Base-by-base conservation (phyloP, 2,888 invertebrate species). In the Eilema sororculum region DNA sequence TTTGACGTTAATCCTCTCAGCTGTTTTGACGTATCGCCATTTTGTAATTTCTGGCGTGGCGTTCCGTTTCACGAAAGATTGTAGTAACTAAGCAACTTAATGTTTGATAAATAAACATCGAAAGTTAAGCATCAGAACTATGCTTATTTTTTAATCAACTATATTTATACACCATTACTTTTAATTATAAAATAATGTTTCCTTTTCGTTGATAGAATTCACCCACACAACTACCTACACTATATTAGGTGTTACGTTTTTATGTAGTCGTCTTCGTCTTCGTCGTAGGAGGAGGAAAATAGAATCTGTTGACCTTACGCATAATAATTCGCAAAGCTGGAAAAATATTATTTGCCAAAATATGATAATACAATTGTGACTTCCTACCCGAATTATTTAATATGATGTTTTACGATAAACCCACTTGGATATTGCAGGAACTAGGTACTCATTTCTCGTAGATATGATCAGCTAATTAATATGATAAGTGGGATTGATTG, bases 1-100 rank as follows among this genome's bases (percentile, higher is more conserved):
- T 72, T 85, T 89, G 87, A 89, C 88, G 74, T 86, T 81, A 81
- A 65, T 1, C 52, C 28, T 57, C 76, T 78, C 87, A 86, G 87
- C 86, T 87, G 88, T 78, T 78, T 70, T 79, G 77, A 69, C 76
- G 73, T 75, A 72, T 24, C 79, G 82, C 81, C 81, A 81, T 78
- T 61, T 78, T 72, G 65, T 61, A 1, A 8, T 8, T 52, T 52
- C 2, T 58, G 57, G 73, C 90, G 89, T 58, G 57, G 73, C 90
- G 89, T 87, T 91, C 83, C 90, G 83, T 88, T 89, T 72, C 68
- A 87, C 80, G 77, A 41, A 28, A 22, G 16, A 56, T 16, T 24
- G 2, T 8, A 33, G 20, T 3, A 24, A 30, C 13, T 24, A 12
- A 57, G 16, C 41, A 41, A 20, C 13, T 16, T 41, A 41, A 20